Percentiles rank a stretch among this genome's conserved stretches.
Conservation (phyloP, 2,797 vertebrate genomes). For the Capromys pilorides region DNA sequence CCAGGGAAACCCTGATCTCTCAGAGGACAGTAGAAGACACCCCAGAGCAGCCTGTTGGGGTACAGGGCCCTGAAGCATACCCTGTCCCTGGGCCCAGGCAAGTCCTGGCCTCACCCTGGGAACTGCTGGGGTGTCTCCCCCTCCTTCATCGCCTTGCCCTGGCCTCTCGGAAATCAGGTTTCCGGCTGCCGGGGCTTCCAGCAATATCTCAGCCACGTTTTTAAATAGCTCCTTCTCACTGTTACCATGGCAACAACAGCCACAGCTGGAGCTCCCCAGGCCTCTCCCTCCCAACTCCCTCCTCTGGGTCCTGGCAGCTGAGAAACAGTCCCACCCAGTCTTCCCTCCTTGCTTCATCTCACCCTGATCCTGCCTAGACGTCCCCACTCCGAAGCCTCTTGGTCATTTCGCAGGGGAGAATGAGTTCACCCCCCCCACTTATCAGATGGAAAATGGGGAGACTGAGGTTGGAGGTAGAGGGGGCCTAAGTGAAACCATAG, state of each 20-base stretch:
- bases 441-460: neutral
- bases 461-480: neutral
- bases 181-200: slow-evolving; percentile 71
- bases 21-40: neutral
- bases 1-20: neutral
- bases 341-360: neutral
- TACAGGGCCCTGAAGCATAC: neutral
- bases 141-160: neutral
- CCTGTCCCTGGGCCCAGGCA: neutral
- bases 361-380: neutral
- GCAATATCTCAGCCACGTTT: slow-evolving; percentile 82
- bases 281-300: slow-evolving; percentile 60
- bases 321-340: slow-evolving; percentile 19
- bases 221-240: slow-evolving; percentile 82
- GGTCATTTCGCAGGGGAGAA: neutral
- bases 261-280: slow-evolving; percentile 76
- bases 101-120: slow-evolving; percentile 7
- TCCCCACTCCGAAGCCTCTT: neutral
- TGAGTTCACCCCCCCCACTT: slow-evolving; percentile 7
- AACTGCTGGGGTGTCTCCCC: slow-evolving; percentile 50
- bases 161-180: slow-evolving; percentile 76
- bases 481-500: neutral
- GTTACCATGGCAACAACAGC: slow-evolving; percentile 82
- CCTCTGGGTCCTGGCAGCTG: slow-evolving; percentile 48
- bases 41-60: neutral